These are phyloP conservation scores for Rhodophaea formosa DNA, from an alignment of 2,888 invertebrate species.

Conservation along the genomic window DNA sequence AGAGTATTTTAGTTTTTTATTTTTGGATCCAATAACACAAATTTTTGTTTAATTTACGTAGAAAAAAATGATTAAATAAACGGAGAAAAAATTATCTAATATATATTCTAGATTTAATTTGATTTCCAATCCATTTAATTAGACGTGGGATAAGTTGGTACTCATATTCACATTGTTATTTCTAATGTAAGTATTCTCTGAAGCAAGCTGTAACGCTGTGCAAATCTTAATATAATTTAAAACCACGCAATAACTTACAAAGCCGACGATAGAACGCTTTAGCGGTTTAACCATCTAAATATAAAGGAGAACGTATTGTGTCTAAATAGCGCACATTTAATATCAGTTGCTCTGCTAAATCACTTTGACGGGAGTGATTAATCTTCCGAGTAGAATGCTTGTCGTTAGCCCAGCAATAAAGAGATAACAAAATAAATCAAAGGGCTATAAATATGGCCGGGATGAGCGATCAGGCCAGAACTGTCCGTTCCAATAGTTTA, in stretches of 20 bases:
- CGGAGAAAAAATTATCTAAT: no score
- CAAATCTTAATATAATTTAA: background rate
- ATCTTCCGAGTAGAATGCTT: slow-evolving; percentile 76
- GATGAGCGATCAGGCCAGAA: slow-evolving; percentile 75
- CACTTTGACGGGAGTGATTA: slow-evolving; percentile 77
- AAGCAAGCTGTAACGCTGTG: background rate
- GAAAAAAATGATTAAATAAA: no score
- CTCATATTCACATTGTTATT: background rate
- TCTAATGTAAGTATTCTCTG: background rate
- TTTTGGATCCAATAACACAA: no score
- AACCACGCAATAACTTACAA: slow-evolving; percentile 47
- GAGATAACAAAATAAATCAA: slow-evolving; percentile 81
- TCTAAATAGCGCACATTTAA: slow-evolving; percentile 76
- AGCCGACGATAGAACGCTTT: slow-evolving; percentile 60
- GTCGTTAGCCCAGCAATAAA: slow-evolving; percentile 79
- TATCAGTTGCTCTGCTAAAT: slow-evolving; percentile 79
- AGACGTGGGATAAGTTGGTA: background rate
- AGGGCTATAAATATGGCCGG: slow-evolving; percentile 72
- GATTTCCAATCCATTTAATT: no score
- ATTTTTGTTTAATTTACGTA: no score
- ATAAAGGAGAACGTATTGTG: slow-evolving; percentile 69
- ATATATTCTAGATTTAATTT: no score
- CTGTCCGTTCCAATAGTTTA: slow-evolving; percentile 67
- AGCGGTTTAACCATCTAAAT: slow-evolving; percentile 67
- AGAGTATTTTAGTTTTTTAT: no score